Evolutionary conservation across 2,797 vertebrate species (phyloP).

Genomic region (Argyrosomus regius): DNA sequence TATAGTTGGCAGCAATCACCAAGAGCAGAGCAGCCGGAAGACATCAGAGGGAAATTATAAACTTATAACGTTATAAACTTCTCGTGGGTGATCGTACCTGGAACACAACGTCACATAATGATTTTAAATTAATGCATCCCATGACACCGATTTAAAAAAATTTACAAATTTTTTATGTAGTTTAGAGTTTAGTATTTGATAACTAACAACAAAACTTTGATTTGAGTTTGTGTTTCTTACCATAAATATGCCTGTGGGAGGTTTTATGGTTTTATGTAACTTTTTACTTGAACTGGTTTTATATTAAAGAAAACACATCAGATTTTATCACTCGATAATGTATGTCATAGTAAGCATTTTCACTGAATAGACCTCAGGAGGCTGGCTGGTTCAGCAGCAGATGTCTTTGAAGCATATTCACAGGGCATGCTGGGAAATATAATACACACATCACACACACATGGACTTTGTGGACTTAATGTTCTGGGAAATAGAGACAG

Average conservation of each 20-base stretch:
- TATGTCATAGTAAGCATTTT: not conserved
- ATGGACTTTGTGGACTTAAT: slow-evolving; percentile 36
- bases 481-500: slow-evolving; percentile 53
- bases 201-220: not conserved
- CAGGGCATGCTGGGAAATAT: slow-evolving; percentile 33
- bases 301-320: no score
- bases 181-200: not conserved
- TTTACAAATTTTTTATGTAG: not conserved
- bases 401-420: slow-evolving; percentile 16
- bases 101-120: no score
- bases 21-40: no score
- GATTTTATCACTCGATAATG: no score
- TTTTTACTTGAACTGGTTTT: not conserved
- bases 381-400: not conserved
- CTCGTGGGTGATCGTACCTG: no score
- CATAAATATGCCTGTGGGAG: not conserved
- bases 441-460: slow-evolving; percentile 35
- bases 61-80: no score
- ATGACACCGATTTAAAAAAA: no score
- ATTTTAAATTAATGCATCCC: no score
- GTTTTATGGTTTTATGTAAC: not conserved
- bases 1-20: no score
- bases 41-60: no score
- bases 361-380: slow-evolving; percentile 4
- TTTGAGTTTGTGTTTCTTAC: not conserved